Evolutionary conservation across 2,888 invertebrate species (phyloP).

Genomic region (Loripinus fragilis): DNA sequence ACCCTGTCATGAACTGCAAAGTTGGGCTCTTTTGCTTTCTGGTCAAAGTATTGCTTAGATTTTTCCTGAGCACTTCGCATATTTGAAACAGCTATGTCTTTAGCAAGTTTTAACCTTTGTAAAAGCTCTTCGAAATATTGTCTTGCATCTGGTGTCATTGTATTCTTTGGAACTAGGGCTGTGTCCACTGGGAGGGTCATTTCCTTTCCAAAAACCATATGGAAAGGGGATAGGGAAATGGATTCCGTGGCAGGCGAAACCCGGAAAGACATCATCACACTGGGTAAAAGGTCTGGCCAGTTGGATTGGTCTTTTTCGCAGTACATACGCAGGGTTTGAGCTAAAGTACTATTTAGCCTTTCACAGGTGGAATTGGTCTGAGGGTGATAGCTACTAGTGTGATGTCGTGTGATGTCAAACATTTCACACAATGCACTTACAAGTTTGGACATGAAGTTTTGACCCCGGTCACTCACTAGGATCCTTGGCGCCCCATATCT

Average conservation of each 20-base stretch:
- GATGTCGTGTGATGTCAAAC: no score
- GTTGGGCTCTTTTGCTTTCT: constrained; percentile 30
- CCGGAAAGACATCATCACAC: constrained; percentile 49
- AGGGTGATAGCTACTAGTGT: no score
- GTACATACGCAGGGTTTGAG: constrained; percentile 32
- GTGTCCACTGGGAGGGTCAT: constrained; percentile 39
- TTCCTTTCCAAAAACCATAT: constrained; percentile 37
- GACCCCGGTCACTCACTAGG: no score
- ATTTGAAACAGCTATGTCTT: constrained; percentile 19
- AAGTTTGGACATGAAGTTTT: no score
- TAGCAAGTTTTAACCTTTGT: constrained; percentile 11
- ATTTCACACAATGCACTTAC: no score
- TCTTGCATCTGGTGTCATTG: constrained; percentile 9
- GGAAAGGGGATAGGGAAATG: constrained; percentile 27
- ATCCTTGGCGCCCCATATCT: no score
- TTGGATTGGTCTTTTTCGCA: no score
- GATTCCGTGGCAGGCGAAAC: constrained; percentile 34
- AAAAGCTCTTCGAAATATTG: constrained; percentile 17
- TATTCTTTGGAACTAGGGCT: constrained; percentile 1
- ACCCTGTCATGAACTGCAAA: constrained; percentile 34
- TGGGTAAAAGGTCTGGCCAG: no score
- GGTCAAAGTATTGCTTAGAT: constrained; percentile 37
- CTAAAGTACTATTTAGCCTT: constrained; percentile 30
- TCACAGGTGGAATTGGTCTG: no score
- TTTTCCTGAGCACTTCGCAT: constrained; percentile 18